These are phyloP conservation scores for Hyperoplus lanceolatus DNA, from an alignment of 2,797 vertebrate species.

Conservation along the genomic window DNA sequence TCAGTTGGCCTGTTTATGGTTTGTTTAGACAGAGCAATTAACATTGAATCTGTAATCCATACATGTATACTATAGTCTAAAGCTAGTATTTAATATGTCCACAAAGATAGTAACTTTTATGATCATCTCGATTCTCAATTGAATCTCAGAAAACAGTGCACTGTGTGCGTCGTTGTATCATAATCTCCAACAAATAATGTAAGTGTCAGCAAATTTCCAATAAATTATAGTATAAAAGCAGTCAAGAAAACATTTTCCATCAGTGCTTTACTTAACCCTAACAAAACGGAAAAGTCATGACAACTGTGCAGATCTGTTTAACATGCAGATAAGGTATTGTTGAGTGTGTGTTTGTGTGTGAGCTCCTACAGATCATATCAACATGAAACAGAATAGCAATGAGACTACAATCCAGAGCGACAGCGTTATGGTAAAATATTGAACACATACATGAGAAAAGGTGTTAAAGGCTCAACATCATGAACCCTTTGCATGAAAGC, in stretches of 20 bases:
- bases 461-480: not conserved
- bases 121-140: not conserved
- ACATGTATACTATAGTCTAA: not conserved
- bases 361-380: not conserved
- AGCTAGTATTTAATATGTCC: too few species aligned
- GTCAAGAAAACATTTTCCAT: not conserved
- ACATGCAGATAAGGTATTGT: not conserved
- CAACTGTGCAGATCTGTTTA: not conserved
- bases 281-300: not conserved
- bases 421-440: constrained; percentile 5
- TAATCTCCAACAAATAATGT: not conserved
- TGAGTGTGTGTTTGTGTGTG: not conserved
- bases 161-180: not conserved
- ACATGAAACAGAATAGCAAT: constrained; percentile 11
- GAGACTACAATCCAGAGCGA: constrained; percentile 5
- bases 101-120: not conserved
- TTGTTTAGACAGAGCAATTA: not conserved
- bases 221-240: not conserved
- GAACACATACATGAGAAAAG: not conserved
- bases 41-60: not conserved
- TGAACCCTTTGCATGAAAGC: constrained; percentile 16
- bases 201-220: not conserved
- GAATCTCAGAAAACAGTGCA: not conserved
- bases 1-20: not conserved
- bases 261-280: not conserved